Evolutionary conservation across 2,888 invertebrate genomes (phyloP).

Genomic region (Drosophila aldrichi): DNA sequence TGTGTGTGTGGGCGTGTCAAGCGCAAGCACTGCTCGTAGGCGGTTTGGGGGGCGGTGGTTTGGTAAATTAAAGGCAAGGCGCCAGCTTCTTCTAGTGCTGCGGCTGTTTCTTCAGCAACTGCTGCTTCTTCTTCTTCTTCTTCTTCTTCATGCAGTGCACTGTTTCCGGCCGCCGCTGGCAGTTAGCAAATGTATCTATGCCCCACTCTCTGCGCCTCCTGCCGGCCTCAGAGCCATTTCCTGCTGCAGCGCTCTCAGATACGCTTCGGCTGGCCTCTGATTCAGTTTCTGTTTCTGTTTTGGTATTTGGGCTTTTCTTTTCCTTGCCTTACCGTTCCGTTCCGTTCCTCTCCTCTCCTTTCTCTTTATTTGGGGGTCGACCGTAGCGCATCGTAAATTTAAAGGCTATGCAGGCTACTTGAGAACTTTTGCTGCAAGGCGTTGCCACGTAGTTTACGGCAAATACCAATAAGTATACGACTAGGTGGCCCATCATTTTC

Average conservation of each 20-base stretch:
- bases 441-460: constrained; percentile 69
- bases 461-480: constrained; percentile 29
- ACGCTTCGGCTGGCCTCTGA: constrained; percentile 64
- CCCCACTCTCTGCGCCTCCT: background rate
- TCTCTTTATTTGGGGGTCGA: constrained; percentile 36
- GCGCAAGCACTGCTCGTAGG: constrained; percentile 61
- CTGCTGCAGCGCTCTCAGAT: constrained; percentile 54
- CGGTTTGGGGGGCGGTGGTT: constrained; percentile 9
- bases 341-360: too few relatives aligned
- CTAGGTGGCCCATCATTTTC: constrained; percentile 68
- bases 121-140: constrained; percentile 20
- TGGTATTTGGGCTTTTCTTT: constrained; percentile 43
- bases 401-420: constrained; percentile 73
- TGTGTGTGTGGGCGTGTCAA: constrained; percentile 64
- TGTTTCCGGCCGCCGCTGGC: constrained; percentile 73
- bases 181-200: constrained; percentile 65
- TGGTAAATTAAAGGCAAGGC: constrained; percentile 67
- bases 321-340: constrained; percentile 13
- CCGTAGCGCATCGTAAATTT: constrained; percentile 65
- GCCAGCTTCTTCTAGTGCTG: constrained; percentile 34
- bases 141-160: constrained; percentile 62
- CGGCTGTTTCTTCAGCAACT: constrained; percentile 45
- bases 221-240: constrained; percentile 47
- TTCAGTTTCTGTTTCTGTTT: constrained; percentile 39
- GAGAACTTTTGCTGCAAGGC: constrained; percentile 67